Evolutionary conservation across 2,888 invertebrate species (phyloP).

Genomic region (Diadegma fenestrale): DNA sequence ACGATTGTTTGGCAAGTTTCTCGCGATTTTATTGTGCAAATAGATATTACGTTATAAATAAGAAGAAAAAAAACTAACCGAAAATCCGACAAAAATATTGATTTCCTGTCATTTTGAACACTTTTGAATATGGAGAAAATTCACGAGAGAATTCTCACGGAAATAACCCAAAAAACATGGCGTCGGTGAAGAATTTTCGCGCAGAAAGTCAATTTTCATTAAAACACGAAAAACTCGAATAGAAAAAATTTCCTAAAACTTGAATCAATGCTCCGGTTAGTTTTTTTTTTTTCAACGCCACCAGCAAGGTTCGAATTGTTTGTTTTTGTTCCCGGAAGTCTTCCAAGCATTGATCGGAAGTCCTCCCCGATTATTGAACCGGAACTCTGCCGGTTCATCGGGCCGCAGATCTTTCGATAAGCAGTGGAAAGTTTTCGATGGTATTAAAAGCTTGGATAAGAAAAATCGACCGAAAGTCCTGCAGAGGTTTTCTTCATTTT

Average conservation of each 20-base stretch:
- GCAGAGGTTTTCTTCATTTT: neutral
- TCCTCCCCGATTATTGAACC: neutral
- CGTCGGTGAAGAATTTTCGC: neutral
- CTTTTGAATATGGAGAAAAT: neutral
- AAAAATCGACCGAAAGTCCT: conserved; percentile 13
- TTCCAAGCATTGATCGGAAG: conserved; percentile 18
- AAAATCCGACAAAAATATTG: neutral
- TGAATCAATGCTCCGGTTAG: conserved; percentile 1
- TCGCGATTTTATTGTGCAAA: conserved; percentile 44
- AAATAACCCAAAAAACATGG: neutral
- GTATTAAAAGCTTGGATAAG: neutral
- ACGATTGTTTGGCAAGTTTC: conserved; percentile 66
- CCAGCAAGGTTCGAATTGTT: neutral
- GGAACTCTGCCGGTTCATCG: conserved; percentile 13
- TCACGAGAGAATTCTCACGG: neutral
- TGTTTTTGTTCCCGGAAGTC: conserved; percentile 40
- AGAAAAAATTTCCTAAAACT: neutral
- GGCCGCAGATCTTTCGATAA: neutral
- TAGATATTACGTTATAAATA: neutral
- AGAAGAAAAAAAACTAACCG: conserved; percentile 18
- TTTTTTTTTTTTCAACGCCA: neutral
- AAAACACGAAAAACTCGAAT: neutral
- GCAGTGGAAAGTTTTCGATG: neutral
- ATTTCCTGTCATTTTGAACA: neutral
- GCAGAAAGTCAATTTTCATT: neutral